phyloP scores from a whole-genome alignment of 2,797 vertebrate genomes.

The Mormyrops attenuatus region DNA sequence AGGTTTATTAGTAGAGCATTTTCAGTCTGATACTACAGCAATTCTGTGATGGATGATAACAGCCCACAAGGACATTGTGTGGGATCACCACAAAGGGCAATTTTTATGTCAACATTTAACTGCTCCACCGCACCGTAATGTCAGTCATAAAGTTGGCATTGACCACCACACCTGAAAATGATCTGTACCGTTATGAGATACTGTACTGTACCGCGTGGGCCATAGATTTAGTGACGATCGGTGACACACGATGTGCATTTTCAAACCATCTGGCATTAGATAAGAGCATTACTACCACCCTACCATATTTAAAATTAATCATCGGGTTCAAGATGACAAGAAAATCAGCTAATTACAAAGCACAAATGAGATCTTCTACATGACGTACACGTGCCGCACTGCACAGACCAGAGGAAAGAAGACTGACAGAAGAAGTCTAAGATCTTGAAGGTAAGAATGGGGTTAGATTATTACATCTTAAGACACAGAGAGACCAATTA shows the following conservation, averaged over 20 bases:
- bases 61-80: neutral
- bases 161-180: neutral
- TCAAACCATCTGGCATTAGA: neutral
- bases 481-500: neutral
- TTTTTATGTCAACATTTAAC: neutral
- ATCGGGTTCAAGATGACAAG: constrained; percentile 9
- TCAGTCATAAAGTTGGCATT: neutral
- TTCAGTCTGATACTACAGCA: neutral
- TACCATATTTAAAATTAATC: constrained; percentile 16
- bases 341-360: constrained; percentile 8
- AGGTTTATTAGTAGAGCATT: neutral
- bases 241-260: neutral
- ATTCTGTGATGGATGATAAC: neutral
- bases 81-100: neutral
- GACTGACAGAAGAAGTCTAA: neutral
- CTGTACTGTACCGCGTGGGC: neutral
- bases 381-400: neutral
- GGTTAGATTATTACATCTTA: neutral
- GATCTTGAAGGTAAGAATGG: neutral
- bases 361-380: constrained; percentile 12
- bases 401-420: neutral
- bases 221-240: neutral
- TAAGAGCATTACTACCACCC: neutral
- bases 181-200: neutral
- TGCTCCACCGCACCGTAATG: neutral